A percentile compares a stretch with the other conserved stretches of the same genome.
phyloP scores from a whole-genome alignment of 2,113 vertebrate genomes.

The Choloepus hoffmanni region DNA sequence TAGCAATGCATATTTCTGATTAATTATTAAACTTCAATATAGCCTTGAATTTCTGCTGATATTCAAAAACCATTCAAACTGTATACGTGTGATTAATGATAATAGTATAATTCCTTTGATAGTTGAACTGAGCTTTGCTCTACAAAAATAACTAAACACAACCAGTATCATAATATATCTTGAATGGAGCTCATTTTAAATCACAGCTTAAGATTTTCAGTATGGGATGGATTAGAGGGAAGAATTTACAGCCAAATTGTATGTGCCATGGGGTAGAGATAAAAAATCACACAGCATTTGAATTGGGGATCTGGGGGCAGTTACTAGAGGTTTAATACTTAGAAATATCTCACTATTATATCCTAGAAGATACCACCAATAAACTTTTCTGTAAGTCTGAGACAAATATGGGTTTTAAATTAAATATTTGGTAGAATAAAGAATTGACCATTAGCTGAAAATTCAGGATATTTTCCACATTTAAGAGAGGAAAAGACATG shows the following conservation, averaged over 20 bases:
- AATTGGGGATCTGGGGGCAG: background rate
- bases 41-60: slow-evolving; percentile 71
- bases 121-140: slow-evolving; percentile 64
- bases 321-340: background rate
- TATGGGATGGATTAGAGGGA: background rate
- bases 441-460: background rate
- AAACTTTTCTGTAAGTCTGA: slow-evolving; percentile 25
- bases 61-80: slow-evolving; percentile 53
- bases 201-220: background rate
- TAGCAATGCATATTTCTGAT: slow-evolving; percentile 76
- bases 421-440: background rate
- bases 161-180: background rate
- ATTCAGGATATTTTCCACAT: background rate
- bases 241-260: slow-evolving; percentile 25
- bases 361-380: background rate
- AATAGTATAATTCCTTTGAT: slow-evolving; percentile 51
- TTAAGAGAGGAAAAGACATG: background rate
- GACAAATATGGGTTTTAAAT: background rate
- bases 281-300: background rate
- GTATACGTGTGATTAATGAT: slow-evolving; percentile 48
- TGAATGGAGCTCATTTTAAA: background rate
- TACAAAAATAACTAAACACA: slow-evolving; percentile 61
- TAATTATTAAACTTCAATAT: slow-evolving; percentile 81
- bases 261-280: background rate
- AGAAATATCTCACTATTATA: background rate